phyloP scores from a whole-genome alignment of 2,888 invertebrate species.

The Hypsopygia costalis region DNA sequence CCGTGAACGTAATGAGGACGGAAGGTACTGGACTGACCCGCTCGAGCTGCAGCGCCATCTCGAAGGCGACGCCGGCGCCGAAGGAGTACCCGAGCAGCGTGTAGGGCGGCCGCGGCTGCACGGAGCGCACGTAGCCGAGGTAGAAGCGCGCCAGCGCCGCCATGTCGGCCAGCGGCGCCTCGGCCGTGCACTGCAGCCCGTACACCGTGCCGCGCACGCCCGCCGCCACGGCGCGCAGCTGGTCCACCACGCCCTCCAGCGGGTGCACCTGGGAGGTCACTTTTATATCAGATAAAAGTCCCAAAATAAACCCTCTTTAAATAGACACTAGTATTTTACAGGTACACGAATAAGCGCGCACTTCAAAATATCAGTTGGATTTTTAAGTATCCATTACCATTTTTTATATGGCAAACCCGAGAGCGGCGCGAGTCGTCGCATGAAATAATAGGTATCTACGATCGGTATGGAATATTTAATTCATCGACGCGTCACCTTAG shows the following conservation, averaged over 20 bases:
- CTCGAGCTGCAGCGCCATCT: slow-evolving; percentile 94
- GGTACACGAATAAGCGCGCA: too few relatives aligned
- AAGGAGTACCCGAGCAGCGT: slow-evolving; percentile 96
- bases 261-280: slow-evolving; percentile 79
- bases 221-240: slow-evolving; percentile 86
- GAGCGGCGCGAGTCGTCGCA: too few relatives aligned
- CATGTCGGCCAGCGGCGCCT: slow-evolving; percentile 87
- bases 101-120: slow-evolving; percentile 92
- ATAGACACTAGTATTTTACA: too few relatives aligned
- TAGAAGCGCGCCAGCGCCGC: slow-evolving; percentile 86
- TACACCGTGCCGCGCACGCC: slow-evolving; percentile 88
- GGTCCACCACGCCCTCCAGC: slow-evolving; percentile 91
- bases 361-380: too few relatives aligned
- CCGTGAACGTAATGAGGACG: too few relatives aligned
- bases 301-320: too few relatives aligned
- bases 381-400: too few relatives aligned
- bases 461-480: too few relatives aligned
- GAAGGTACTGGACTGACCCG: slow-evolving; percentile 49
- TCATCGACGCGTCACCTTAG: too few relatives aligned
- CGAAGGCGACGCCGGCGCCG: slow-evolving; percentile 96
- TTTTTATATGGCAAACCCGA: too few relatives aligned
- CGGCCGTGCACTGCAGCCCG: slow-evolving; percentile 93
- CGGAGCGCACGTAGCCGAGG: slow-evolving; percentile 85
- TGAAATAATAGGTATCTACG: too few relatives aligned
- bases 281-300: too few relatives aligned